Conservation (phyloP, 2,113 vertebrate species). For the Elgaria multicarinata region DNA sequence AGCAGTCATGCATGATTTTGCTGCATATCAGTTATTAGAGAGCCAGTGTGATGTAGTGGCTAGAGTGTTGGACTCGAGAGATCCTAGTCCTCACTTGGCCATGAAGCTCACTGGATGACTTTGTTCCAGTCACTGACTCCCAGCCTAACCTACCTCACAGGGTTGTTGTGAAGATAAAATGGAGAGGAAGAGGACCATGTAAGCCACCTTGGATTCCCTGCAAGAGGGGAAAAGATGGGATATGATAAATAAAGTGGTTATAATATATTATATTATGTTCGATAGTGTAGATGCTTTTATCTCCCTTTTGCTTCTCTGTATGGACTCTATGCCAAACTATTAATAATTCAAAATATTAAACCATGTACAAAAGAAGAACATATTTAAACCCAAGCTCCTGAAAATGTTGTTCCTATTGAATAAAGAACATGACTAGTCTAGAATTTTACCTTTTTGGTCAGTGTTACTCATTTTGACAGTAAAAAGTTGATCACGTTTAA, state of each 20-base stretch:
- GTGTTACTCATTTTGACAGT: conserved; percentile 7
- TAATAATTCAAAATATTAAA: conserved; percentile 1
- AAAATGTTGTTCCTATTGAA: background rate
- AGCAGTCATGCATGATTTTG: background rate
- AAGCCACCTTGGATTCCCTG: no score
- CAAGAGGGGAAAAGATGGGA: no score
- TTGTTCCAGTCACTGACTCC: no score
- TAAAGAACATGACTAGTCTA: background rate
- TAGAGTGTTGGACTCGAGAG: no score
- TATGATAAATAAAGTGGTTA: no score
- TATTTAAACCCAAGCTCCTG: background rate
- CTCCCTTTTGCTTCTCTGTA: background rate
- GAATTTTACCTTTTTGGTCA: background rate
- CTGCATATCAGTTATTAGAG: background rate
- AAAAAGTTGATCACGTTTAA: background rate
- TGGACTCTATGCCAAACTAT: background rate
- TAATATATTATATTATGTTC: background rate
- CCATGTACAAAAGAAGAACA: background rate
- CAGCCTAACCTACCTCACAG: no score
- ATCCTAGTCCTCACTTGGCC: no score
- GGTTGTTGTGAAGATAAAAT: no score
- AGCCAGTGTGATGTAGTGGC: no score
- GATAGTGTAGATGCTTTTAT: background rate
- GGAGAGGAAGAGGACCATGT: no score
- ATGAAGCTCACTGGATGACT: no score